Evolutionary conservation across 1,140 invertebrate species (phyloP).

Genomic region (Meloidogyne chitwoodi): DNA sequence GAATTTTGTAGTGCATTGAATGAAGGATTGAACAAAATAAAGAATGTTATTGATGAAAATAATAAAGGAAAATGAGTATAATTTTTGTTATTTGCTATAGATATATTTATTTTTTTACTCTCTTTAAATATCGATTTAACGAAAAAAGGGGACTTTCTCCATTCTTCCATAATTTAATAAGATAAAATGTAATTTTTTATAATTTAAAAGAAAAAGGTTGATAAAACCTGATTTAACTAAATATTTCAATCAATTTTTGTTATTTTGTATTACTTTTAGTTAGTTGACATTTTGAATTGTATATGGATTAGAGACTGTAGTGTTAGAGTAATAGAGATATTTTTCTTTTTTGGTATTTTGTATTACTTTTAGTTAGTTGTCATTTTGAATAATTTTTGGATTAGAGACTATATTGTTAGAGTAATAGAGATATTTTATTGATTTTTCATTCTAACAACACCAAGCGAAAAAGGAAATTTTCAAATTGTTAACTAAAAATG

Average conservation of each 20-base stretch:
- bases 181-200: neutral
- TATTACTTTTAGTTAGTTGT: neutral
- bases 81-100: neutral
- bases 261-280: neutral
- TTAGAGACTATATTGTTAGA: neutral
- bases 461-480: too few species aligned
- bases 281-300: neutral
- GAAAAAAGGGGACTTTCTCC: too few species aligned
- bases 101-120: neutral
- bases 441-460: neutral
- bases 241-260: too few species aligned
- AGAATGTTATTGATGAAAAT: neutral
- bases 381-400: neutral
- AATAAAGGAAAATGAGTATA: neutral
- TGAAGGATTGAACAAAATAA: slow-evolving; percentile 10
- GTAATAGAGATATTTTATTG: neutral
- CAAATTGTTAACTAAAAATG: too few species aligned
- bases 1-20: slow-evolving; percentile 11
- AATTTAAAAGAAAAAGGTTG: slow-evolving; percentile 75
- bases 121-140: too few species aligned
- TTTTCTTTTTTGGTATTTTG: neutral
- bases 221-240: too few species aligned
- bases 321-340: slow-evolving; percentile 61
- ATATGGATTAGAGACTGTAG: neutral
- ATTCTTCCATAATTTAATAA: too few species aligned